These are phyloP conservation scores for Petrolisthes manimaculis DNA, from an alignment of 2,888 invertebrate genomes.

Conservation along the genomic window DNA sequence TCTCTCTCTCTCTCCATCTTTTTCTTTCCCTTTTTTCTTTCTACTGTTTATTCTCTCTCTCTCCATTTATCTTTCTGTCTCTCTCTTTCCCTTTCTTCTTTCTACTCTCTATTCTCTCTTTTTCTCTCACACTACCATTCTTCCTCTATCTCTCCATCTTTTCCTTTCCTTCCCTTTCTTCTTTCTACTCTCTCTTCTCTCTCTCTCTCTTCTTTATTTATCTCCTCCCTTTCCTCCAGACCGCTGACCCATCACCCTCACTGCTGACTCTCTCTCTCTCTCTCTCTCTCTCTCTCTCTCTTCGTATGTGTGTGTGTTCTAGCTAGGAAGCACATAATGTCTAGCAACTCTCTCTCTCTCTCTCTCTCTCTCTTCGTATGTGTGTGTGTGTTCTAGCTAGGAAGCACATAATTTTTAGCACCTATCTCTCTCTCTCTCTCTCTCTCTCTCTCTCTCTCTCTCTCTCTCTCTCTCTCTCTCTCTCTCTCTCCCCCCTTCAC, in stretches of 20 bases:
- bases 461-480: not conserved
- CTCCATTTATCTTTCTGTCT: not conserved
- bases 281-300: not conserved
- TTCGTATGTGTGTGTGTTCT: not conserved
- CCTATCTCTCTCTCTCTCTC: not conserved
- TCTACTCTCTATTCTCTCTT: not conserved
- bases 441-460: not conserved
- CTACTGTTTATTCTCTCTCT: slow-evolving; percentile 1
- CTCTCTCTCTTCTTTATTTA: not conserved
- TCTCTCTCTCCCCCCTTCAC: not conserved
- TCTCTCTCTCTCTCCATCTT: slow-evolving; percentile 17
- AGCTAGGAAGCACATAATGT: not conserved
- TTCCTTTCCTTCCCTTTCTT: not conserved
- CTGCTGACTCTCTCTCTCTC: too few species aligned
- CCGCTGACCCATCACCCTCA: not conserved
- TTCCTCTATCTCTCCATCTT: not conserved
- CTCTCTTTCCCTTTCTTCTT: not conserved
- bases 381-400: too few species aligned
- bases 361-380: too few species aligned
- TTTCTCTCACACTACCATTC: not conserved
- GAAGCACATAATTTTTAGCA: not conserved
- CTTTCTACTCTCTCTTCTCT: not conserved
- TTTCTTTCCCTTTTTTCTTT: not conserved
- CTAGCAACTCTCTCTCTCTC: not conserved
- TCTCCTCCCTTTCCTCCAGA: not conserved